phyloP scores from a whole-genome alignment of 1,140 invertebrate genomes.

The Araneus ventricosus region DNA sequence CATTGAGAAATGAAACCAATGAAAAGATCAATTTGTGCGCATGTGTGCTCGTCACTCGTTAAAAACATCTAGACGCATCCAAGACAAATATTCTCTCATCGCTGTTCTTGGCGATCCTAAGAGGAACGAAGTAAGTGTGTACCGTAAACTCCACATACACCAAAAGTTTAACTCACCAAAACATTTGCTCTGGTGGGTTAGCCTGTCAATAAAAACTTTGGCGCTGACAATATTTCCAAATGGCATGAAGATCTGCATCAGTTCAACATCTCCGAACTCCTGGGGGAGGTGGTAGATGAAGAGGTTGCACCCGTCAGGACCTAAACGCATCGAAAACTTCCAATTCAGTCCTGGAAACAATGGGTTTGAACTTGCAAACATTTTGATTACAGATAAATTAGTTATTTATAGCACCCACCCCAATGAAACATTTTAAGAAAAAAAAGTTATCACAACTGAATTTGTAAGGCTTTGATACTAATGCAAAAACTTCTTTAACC shows the following conservation, averaged over 20 bases:
- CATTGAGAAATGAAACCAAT: no score
- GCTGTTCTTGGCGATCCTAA: no score
- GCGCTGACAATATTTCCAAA: constrained; percentile 99
- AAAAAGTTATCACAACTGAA: neutral
- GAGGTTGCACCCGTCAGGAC: constrained; percentile 99
- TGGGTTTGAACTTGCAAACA: constrained; percentile 13
- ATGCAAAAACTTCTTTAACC: no score
- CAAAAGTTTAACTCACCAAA: constrained; percentile 88
- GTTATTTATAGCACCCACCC: neutral
- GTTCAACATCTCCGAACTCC: constrained; percentile 98
- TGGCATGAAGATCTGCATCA: constrained; percentile 99
- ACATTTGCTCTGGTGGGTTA: constrained; percentile 99
- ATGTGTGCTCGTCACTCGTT: no score
- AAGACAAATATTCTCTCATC: no score
- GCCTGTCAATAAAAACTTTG: constrained; percentile 99
- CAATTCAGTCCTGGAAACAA: constrained; percentile 55
- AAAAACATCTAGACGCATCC: no score
- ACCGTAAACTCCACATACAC: no score
- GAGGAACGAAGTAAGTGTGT: no score
- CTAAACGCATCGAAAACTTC: constrained; percentile 79
- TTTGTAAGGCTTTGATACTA: no score
- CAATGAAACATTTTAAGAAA: neutral
- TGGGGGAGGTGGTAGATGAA: constrained; percentile 99
- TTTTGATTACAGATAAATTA: neutral
- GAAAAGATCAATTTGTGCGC: no score